Base-by-base conservation (phyloP, 2,113 vertebrate genomes). In the Addax nasomaculatus region DNA sequence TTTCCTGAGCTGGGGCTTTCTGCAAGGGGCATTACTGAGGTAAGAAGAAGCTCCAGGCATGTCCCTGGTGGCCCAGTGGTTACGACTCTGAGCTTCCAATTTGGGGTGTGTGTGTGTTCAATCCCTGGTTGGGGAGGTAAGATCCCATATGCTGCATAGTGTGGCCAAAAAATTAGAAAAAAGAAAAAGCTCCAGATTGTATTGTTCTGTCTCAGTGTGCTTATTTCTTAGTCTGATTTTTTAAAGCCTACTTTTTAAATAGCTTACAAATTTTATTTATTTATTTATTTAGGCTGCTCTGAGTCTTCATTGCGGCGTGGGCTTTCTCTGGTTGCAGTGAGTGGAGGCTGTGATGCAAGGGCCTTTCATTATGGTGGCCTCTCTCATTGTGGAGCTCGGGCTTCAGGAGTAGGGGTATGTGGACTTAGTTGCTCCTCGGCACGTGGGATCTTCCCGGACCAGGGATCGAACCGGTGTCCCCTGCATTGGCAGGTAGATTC, bases 351-450 rank as follows among this genome's bases (percentile, higher is more conserved):
- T 70, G n/a, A 6, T 12, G n/a, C n/a, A 39, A 70, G 67, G n/a
- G 19, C n/a, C n/a, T 36, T 9, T 12, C 17, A 36, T 70, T 21
- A 70, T 17, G 2, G 67, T 12, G n/a, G n/a, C 67, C 10, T 70
- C 5, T 6, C 67, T 23, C 0, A 0, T 12, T 39, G n/a, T 39
- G 67, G n/a, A 70, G 67, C 67, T 70, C 5, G 0, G 67, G n/a
- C n/a, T 70, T 70, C n/a, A 70, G 67, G n/a, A 70, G 10, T 6
- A 39, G 19, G 67, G 67, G 9, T 39, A 70, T 39, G n/a, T 23
- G n/a, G 64, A 19, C 19, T 70, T 39, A 23, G 67, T 12, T 70
- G n/a, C 5, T 70, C n/a, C 67, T 70, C 10, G 19, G n/a, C 67
- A 39, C 0, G 10, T 39, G 67, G 67, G 67, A 23, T 70, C 67